Conservation (phyloP, 2,797 vertebrate genomes). For the Myiothlypis coronata region DNA sequence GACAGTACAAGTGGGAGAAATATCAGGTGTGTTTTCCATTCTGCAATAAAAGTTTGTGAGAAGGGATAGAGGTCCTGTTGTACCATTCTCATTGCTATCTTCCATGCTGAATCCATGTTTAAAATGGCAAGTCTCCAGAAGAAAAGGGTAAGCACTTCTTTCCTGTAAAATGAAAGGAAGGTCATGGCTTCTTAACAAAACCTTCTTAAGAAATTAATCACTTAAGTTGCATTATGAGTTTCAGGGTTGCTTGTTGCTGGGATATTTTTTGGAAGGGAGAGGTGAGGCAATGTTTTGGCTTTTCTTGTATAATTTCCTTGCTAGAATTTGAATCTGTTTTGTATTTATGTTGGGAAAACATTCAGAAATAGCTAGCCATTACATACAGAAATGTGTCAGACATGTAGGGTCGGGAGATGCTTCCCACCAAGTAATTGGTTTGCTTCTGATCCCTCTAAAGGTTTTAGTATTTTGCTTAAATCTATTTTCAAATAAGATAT, state of each 20-base stretch:
- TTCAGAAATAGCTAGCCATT: neutral
- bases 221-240: neutral
- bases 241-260: neutral
- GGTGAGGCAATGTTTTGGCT: neutral
- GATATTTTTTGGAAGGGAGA: neutral
- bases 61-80: neutral
- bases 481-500: neutral
- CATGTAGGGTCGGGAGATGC: neutral
- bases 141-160: neutral
- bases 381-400: neutral
- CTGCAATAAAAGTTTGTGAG: neutral
- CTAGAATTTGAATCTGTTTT: neutral
- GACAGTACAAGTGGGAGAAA: neutral
- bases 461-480: neutral
- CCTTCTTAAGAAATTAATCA: neutral
- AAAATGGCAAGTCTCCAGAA: neutral
- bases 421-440: neutral
- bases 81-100: neutral
- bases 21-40: neutral
- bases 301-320: neutral
- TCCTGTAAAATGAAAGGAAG: neutral
- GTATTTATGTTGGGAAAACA: neutral
- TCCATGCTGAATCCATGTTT: neutral
- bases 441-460: neutral
- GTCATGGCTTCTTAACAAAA: neutral